A percentile compares a stretch with the other conserved stretches of the same genome.
These are phyloP conservation scores for Sisor rabdophorus DNA, from an alignment of 2,113 vertebrate genomes.

Conservation along the genomic window DNA sequence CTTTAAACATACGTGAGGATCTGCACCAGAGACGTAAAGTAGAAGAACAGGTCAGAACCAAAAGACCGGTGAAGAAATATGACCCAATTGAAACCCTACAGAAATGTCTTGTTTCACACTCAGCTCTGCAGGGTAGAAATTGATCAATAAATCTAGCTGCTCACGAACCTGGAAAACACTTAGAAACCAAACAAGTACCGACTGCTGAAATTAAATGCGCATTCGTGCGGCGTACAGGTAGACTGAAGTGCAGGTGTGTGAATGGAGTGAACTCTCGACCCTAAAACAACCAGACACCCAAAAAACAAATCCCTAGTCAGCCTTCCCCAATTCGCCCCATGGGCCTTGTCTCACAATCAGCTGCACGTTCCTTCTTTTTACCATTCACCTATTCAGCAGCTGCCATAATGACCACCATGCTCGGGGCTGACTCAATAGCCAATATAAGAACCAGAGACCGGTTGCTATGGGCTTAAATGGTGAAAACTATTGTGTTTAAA, in stretches of 20 bases:
- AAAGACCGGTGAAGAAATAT: constrained; percentile 18
- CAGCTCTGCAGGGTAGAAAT: constrained; percentile 17
- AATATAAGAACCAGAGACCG: constrained; percentile 54
- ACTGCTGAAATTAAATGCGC: constrained; percentile 5
- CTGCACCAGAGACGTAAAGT: constrained; percentile 5
- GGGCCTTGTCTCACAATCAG: constrained; percentile 24
- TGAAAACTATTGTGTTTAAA: constrained; percentile 70
- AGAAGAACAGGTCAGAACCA: constrained; percentile 19
- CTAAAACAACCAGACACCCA: constrained; percentile 31
- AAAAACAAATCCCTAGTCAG: constrained; percentile 51
- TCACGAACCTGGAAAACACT: constrained; percentile 5
- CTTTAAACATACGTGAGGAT: constrained; percentile 10
- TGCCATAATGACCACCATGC: constrained; percentile 63
- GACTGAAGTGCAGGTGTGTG: constrained; percentile 3
- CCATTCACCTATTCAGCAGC: constrained; percentile 59
- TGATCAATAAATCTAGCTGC: constrained; percentile 10
- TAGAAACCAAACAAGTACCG: neutral
- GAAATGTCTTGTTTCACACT: constrained; percentile 20
- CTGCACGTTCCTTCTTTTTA: constrained; percentile 44
- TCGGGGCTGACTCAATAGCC: constrained; percentile 59
- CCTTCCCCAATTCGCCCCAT: neutral
- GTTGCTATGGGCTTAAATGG: constrained; percentile 58
- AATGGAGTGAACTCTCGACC: constrained; percentile 49
- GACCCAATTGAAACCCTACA: constrained; percentile 17
- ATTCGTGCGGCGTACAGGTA: neutral